A percentile compares a stretch with the other conserved stretches of the same genome.
Conservation (phyloP, 2,888 invertebrate genomes). For the Lochmaea capreae region DNA sequence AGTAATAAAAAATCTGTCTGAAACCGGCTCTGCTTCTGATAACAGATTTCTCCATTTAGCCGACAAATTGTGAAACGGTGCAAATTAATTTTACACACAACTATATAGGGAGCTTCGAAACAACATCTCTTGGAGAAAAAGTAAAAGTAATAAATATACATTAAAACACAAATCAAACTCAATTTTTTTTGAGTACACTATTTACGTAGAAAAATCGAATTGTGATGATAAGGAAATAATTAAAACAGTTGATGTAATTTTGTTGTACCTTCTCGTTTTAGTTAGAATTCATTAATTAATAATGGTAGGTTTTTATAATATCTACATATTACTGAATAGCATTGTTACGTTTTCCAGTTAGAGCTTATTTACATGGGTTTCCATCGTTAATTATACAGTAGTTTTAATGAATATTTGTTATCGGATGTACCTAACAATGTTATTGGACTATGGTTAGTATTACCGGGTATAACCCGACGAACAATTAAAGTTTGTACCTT, state of each 20-base stretch:
- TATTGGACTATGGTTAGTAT: not conserved
- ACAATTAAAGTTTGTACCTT: not conserved
- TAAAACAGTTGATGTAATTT: not conserved
- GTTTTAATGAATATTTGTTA: conserved; percentile 5
- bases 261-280: conserved; percentile 2
- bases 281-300: not conserved
- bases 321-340: not conserved
- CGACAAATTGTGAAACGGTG: too few relatives aligned
- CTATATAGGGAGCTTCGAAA: too few relatives aligned
- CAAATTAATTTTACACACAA: too few relatives aligned
- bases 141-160: not conserved
- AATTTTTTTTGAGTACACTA: not conserved
- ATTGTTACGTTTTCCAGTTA: conserved; percentile 6
- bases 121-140: too few relatives aligned
- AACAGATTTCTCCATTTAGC: too few relatives aligned
- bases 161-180: not conserved
- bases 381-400: not conserved
- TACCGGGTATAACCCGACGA: conserved; percentile 1
- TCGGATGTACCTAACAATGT: not conserved
- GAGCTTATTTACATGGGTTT: conserved; percentile 4
- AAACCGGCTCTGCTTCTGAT: too few relatives aligned
- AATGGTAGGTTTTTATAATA: conserved; percentile 3
- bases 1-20: too few relatives aligned
- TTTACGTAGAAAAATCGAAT: not conserved
- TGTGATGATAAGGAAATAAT: not conserved